Base-by-base conservation (phyloP, 2,888 invertebrate species). In the Lymantria dispar region DNA sequence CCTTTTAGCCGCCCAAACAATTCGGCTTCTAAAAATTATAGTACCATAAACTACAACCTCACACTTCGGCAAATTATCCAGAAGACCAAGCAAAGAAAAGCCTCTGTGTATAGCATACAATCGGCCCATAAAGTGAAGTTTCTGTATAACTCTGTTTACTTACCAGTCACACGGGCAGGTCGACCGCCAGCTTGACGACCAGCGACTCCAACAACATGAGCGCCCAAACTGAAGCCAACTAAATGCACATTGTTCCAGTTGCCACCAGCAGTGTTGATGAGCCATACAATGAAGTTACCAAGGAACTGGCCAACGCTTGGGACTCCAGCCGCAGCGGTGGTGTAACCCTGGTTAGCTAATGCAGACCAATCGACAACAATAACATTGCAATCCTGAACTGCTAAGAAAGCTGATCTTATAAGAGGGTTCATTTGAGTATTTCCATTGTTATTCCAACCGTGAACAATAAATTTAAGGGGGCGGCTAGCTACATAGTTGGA, bases 161-260 rank as follows among this genome's bases (percentile, higher is more conserved):
- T 37, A 86, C 87, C 85, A 42, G 87, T 86, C 10, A 86, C 64
- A 47, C 84, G 74, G 1, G 56, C 56, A 2, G 78, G 70, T 1
- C 68, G 68, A 8, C 78, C 64, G 5, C 72, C 61, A 41, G 72
- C 64, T 0, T 54, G 51, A 8, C 83, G 79, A 3, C 85, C 85
- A 47, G 81, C 81, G 29, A 72, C 77, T 1, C 85, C 86, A 1
- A 83, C 83, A 7, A 85, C 62, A 50, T 87, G 87, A 52, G 85
- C 87, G 0, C 88, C 88, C 55, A 87, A 76, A 62, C 87, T 87
- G 74, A 80, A 80, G 31, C 87, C 87, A 14, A 86, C 70, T 30
- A 87, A 60, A 56, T 88, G 87, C 3, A 86, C 68, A 22, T 78
- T 78, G 57, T 78, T 76, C 78, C 79, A 83, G 62, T 79, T 75